These are phyloP conservation scores for Dermolepida albohirtum DNA, from an alignment of 2,888 invertebrate species.

Conservation along the genomic window DNA sequence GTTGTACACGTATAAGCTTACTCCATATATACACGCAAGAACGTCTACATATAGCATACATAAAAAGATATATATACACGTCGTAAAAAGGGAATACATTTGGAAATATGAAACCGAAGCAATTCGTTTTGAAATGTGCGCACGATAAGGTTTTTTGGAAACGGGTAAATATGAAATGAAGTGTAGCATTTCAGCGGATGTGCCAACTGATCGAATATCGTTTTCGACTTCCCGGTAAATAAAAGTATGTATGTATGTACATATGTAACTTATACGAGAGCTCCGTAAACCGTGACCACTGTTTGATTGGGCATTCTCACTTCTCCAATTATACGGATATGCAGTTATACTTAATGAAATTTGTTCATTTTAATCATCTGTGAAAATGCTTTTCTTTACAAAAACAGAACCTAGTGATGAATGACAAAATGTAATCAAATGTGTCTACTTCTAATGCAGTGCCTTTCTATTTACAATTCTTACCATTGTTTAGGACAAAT, in stretches of 20 bases:
- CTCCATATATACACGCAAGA: no score
- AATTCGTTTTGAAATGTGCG: slow-evolving; percentile 25
- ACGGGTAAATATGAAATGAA: slow-evolving; percentile 33
- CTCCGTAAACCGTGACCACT: slow-evolving; percentile 1
- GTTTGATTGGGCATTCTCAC: slow-evolving; percentile 3
- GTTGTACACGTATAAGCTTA: no score
- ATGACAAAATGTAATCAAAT: no score
- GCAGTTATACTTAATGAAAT: no score
- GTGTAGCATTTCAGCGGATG: slow-evolving; percentile 28
- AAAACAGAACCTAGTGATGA: no score
- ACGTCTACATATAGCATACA: neutral
- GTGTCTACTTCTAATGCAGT: no score
- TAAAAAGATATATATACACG: slow-evolving; percentile 5
- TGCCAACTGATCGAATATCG: slow-evolving; percentile 33
- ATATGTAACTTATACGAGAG: slow-evolving; percentile 16
- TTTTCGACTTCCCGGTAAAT: slow-evolving; percentile 22
- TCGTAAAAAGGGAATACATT: slow-evolving; percentile 22
- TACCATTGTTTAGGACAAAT: no score
- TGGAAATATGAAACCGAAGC: slow-evolving; percentile 32
- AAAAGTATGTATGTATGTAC: slow-evolving; percentile 21
- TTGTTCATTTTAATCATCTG: no score
- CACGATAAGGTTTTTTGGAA: slow-evolving; percentile 30
- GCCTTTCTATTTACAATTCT: no score
- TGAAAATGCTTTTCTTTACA: no score
- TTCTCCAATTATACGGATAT: slow-evolving; percentile 2